Base-by-base conservation (phyloP, 2,797 vertebrate genomes). In the Pseudochirops corinnae region DNA sequence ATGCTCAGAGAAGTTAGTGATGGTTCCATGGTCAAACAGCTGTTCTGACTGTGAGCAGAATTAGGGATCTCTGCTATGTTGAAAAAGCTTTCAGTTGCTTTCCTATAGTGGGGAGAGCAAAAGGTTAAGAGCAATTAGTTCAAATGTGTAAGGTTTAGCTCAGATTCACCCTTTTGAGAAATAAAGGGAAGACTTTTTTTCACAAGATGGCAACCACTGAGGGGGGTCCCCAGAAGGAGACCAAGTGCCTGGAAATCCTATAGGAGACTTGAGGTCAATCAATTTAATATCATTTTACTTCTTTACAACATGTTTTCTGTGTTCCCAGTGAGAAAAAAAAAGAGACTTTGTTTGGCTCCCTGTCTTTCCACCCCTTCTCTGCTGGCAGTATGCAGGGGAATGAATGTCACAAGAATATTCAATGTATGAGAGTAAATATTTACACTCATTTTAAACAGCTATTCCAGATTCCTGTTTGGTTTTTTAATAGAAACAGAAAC, bases 221-320 rank as follows among this genome's bases (percentile, higher is more conserved):
- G 11, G 50, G 50, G 91, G 96, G 91, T 90, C 92, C 95, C 90
- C 31, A 95, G 96, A 95, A 95, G 0, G 56, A 94, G 91, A 93
- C 90, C 74, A 92, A 29, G 94, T 91, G 74, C 74, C 92, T 96
- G 95, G 96, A 93, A 96, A 93, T 95, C 82, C 93, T 92, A 97
- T 96, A 97, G 97, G 96, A 96, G 98, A 98, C 97, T 98, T 96
- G 95, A 96, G 95, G 97, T 97, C 96, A 60, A 94, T 97, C 96
- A 98, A 97, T 98, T 98, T 98, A 98, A 99, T 98, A 98, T 96
- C 97, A 97, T 98, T 98, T 98, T 98, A 97, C 96, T 98, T 98
- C 98, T 98, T 98, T 97, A 98, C 97, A 98, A 98, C 74, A 98
- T 98, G 98, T 98, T 99, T 99, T 98, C 96, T 98, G 97, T 98